Evolutionary conservation across 2,113 vertebrate species (phyloP).

Genomic region (Neomonachus schauinslandi): DNA sequence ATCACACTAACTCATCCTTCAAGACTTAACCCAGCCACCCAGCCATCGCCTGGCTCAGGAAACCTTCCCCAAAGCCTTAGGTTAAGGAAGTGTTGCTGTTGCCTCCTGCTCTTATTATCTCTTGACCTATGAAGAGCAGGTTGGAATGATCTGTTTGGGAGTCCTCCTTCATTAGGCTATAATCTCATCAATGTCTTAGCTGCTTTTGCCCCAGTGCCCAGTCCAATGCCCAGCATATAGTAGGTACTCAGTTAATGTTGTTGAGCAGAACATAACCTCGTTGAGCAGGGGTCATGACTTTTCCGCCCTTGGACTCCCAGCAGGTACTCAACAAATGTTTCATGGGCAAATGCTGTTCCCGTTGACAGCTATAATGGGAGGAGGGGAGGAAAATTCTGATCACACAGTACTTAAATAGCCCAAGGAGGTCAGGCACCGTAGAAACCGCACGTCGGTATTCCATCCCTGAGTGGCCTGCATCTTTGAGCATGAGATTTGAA

Average conservation of each 20-base stretch:
- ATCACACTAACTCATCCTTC: neutral
- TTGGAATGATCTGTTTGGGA: neutral
- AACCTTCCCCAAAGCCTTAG: neutral
- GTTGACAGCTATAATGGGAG: neutral
- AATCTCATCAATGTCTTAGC: neutral
- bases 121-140: neutral
- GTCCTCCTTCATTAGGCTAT: neutral
- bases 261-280: neutral
- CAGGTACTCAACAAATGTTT: neutral
- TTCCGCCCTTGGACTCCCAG: neutral
- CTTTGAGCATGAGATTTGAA: neutral
- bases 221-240: neutral
- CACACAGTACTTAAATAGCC: neutral
- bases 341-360: neutral
- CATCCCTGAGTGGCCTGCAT: neutral
- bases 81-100: neutral
- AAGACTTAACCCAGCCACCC: neutral
- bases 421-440: neutral
- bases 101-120: neutral
- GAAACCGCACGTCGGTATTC: neutral
- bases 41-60: neutral
- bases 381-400: neutral
- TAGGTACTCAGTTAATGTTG: neutral
- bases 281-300: neutral
- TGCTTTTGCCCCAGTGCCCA: neutral